Conservation (phyloP, 2,888 invertebrate species). For the Lasioglossum villosulum region DNA sequence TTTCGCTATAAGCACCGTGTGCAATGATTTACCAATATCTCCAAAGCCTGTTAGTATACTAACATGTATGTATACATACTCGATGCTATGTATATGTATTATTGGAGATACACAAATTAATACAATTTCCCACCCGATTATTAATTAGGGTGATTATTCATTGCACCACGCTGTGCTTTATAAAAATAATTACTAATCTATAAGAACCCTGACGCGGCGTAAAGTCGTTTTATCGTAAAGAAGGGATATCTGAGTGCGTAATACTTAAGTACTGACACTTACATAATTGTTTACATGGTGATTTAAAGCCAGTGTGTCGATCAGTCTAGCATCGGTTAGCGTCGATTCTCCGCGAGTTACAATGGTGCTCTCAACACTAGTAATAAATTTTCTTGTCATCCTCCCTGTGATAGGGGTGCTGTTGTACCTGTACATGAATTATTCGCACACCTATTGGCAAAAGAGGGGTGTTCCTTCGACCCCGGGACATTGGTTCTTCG, state of each 20-base stretch:
- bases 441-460: conserved; percentile 73
- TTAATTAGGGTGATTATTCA: too few relatives aligned
- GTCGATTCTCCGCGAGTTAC: not conserved
- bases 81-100: too few relatives aligned
- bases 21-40: fast-evolving
- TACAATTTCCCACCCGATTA: not conserved
- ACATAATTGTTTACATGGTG: not conserved
- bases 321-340: too few relatives aligned
- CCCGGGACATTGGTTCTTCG: conserved; percentile 71
- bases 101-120: too few relatives aligned
- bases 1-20: not conserved
- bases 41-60: too few relatives aligned
- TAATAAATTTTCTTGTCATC: not conserved
- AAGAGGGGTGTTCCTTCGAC: conserved; percentile 68
- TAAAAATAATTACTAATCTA: not conserved
- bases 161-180: too few relatives aligned
- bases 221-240: not conserved
- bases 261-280: not conserved
- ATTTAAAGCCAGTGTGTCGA: not conserved
- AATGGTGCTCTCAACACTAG: not conserved
- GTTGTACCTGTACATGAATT: conserved; percentile 66
- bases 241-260: not conserved
- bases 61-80: too few relatives aligned
- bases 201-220: not conserved
- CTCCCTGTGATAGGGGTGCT: not conserved